Percentiles rank a stretch among this genome's conserved stretches.
Evolutionary conservation across 92 coral and sea anemone genomes (phyloP).

Genomic region (Epizoanthus stellaris): DNA sequence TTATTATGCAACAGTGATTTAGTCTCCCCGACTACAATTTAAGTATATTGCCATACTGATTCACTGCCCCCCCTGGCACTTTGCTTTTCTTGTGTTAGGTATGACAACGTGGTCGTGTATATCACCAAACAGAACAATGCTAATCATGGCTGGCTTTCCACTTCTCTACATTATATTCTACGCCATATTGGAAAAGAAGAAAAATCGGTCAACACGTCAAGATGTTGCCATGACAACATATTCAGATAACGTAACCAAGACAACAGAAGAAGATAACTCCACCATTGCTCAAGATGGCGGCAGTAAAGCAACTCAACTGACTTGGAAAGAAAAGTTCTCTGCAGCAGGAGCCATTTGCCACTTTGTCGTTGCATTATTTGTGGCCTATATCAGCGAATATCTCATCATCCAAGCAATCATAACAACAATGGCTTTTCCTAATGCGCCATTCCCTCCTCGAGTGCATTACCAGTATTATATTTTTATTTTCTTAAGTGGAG

Average conservation of each 20-base stretch:
- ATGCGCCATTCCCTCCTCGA: constrained; percentile 89
- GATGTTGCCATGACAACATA: constrained; percentile 22
- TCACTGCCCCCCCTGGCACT: not conserved
- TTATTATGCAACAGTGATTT: no score
- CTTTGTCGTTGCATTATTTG: constrained; percentile 75
- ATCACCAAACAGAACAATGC: constrained; percentile 80
- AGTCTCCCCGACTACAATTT: no score
- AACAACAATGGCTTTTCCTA: constrained; percentile 92
- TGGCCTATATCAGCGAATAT: constrained; percentile 87
- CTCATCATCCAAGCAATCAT: constrained; percentile 86
- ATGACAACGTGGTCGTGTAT: constrained; percentile 87
- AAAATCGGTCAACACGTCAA: constrained; percentile 15
- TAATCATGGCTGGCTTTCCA: constrained; percentile 90
- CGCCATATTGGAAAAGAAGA: constrained; percentile 82
- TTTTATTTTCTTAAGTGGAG: constrained; percentile 87
- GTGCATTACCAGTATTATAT: constrained; percentile 89
- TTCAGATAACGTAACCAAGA: constrained; percentile 7
- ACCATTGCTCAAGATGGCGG: not conserved
- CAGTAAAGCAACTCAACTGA: constrained; percentile 31
- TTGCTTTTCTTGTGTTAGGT: constrained; percentile 48
- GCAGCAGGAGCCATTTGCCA: constrained; percentile 69
- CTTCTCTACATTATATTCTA: constrained; percentile 76
- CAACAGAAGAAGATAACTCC: not conserved
- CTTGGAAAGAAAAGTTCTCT: constrained; percentile 81
- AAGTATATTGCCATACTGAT: no score